Percentiles rank a stretch among this genome's conserved stretches.
Conservation (phyloP, 1,140 invertebrate species). For the Lordiphosa mommai region DNA sequence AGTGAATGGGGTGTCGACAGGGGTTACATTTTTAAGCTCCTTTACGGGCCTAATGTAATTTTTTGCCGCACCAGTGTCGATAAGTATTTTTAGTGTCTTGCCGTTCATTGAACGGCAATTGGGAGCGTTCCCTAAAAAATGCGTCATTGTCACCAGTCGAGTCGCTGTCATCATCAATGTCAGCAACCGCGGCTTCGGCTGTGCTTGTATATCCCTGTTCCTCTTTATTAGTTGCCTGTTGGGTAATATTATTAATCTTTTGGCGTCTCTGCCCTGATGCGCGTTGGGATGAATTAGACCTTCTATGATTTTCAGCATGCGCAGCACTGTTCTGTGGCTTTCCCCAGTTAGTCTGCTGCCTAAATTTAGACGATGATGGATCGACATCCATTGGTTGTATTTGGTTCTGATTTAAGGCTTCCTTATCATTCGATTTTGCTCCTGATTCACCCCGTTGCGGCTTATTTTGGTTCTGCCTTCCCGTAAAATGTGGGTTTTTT, state of each 20-base stretch:
- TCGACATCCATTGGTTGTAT: too few species aligned
- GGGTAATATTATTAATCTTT: constrained; percentile 13
- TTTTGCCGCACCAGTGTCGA: constrained; percentile 24
- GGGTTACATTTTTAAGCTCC: too few species aligned
- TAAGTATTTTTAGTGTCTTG: constrained; percentile 22
- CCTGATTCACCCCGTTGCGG: too few species aligned
- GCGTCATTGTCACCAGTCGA: background rate
- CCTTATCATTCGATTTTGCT: too few species aligned
- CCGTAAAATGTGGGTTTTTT: constrained; percentile 12
- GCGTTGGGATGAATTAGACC: too few species aligned
- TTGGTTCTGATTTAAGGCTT: too few species aligned
- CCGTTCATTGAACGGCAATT: constrained; percentile 16
- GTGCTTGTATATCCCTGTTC: too few species aligned
- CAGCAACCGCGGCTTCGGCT: too few species aligned
- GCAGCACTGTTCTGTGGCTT: background rate
- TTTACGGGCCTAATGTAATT: too few species aligned
- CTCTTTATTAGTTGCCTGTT: background rate
- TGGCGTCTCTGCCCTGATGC: too few species aligned
- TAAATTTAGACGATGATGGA: constrained; percentile 8
- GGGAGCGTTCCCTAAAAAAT: constrained; percentile 29
- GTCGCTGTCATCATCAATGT: too few species aligned
- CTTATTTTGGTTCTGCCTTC: constrained; percentile 3
- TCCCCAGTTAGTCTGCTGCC: constrained; percentile 7
- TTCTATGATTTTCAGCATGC: constrained; percentile 4
- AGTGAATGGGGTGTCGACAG: too few species aligned